Evolutionary conservation across 2,888 invertebrate genomes (phyloP).

Genomic region (Ganaspis brasiliensis): DNA sequence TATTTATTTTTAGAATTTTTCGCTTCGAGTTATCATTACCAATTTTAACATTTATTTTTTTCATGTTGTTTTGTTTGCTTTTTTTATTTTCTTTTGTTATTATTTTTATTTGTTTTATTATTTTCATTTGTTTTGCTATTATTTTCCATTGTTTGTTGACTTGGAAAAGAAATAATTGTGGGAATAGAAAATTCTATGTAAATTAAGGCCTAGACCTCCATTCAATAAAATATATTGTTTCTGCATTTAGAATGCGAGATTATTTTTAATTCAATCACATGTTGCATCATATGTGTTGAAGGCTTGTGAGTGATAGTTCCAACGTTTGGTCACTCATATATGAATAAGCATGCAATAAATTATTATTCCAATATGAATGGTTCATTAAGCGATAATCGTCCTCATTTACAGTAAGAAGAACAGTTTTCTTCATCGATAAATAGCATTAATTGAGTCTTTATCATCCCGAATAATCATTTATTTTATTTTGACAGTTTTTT

Average conservation of each 20-base stretch:
- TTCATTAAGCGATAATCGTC: conserved; percentile 4
- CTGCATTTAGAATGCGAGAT: conserved; percentile 25
- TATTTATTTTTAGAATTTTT: too few relatives aligned
- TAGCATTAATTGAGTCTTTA: not conserved
- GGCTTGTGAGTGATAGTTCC: conserved; percentile 8
- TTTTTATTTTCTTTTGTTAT: too few relatives aligned
- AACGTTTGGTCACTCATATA: conserved; percentile 6
- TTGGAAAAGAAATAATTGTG: not conserved
- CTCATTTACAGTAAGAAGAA: conserved; percentile 4
- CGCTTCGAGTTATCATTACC: too few relatives aligned
- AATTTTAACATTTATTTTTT: too few relatives aligned
- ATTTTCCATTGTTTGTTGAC: too few relatives aligned
- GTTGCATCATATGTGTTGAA: conserved; percentile 38
- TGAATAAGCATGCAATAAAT: conserved; percentile 25
- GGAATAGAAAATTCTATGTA: not conserved
- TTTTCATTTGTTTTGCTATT: conserved; percentile 1
- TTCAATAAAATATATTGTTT: conserved; percentile 11
- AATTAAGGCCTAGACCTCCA: conserved; percentile 7
- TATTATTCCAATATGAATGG: conserved; percentile 31
- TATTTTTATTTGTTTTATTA: not conserved
- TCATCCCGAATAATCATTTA: not conserved
- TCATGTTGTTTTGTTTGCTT: too few relatives aligned
- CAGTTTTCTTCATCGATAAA: not conserved
- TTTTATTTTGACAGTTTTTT: not conserved
- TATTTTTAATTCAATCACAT: conserved; percentile 25